Evolutionary conservation across 2,797 vertebrate genomes (phyloP), one percentile per base, ranked within the genome.

Genomic region (Hydrocynus forskahlii): DNA sequence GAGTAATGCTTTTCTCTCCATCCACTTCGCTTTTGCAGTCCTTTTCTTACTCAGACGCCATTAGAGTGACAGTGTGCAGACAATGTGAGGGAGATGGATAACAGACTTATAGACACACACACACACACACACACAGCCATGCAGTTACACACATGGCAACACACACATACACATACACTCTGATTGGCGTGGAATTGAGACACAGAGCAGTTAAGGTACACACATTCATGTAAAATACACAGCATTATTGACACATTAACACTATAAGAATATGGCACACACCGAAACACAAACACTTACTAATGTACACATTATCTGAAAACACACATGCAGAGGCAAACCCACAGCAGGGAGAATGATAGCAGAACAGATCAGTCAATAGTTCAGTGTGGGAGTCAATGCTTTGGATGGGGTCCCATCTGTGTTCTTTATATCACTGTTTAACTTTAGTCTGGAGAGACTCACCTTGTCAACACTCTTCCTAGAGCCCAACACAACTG

Each of bases 61-160:
- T 94, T 95, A 95, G 91, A 89, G 89, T 94, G 93, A 95, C 92
- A 93, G 90, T 93, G 89, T 91, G 89, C 94, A 95, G 94, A 94
- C 92, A 75, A 89, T 89, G 87, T 85, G 89, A 92, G 92, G 87
- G 91, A 91, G 91, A 94, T 91, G 92, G 91, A 94, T 91, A 92
- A 88, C 92, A 95, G 94, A 86, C 87, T 74, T 48, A 59, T n/a
- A 66, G 21, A 10, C 19, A 10, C 64, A 71, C 71, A 59, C 76
- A 84, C 59, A 82, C 60, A 69, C 21, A 50, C 57, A 29, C 78
- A 81, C 17, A 68, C 50, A 73, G 43, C 68, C 63, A 80, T 67
- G 66, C 81, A 63, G 35, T 88, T 84, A 84, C 81, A 87, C 54
- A 52, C 52, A 71, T 66, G 67, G 23, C 45, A 54, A 68, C 21